phyloP scores from a whole-genome alignment of 1,140 invertebrate genomes.

The Eriocheir sinensis region DNA sequence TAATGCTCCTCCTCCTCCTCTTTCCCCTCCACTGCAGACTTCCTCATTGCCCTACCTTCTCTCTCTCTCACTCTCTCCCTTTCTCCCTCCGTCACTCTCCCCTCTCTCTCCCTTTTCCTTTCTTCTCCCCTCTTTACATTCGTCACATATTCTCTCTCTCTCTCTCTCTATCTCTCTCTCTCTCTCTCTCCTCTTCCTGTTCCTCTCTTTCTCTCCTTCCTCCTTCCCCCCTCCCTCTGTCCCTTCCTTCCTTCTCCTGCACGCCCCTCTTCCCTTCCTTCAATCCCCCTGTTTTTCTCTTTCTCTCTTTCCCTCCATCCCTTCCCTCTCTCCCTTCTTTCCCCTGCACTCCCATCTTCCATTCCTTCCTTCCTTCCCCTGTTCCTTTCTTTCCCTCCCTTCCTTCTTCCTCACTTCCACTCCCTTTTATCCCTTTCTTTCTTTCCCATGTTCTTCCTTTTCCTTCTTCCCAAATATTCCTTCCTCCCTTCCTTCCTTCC shows the following conservation, averaged over 20 bases:
- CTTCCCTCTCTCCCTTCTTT: not conserved
- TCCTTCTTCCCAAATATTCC: too few species aligned
- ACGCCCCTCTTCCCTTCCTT: not conserved
- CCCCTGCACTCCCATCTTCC: not conserved
- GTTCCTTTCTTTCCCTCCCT: not conserved
- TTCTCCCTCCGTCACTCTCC: slow-evolving; percentile 14
- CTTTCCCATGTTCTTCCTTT: too few species aligned
- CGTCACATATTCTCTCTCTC: not conserved
- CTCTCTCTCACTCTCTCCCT: slow-evolving; percentile 49
- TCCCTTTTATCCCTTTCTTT: not conserved
- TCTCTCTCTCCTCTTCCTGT: not conserved
- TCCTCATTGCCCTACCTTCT: not conserved
- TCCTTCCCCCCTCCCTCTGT: not conserved
- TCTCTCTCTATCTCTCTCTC: not conserved
- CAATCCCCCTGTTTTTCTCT: not conserved
- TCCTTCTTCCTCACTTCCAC: not conserved
- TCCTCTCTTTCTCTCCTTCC: not conserved
- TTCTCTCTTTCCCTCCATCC: not conserved
- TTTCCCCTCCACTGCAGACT: not conserved
- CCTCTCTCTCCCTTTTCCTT: not conserved
- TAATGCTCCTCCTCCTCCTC: not conserved
- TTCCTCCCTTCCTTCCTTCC: too few species aligned
- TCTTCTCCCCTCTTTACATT: not conserved
- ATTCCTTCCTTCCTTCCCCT: not conserved
- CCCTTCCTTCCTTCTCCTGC: not conserved